Evolutionary conservation across 2,888 invertebrate genomes (phyloP), one percentile per base, ranked within the genome.

Genomic region (Galerucella nymphaeae): DNA sequence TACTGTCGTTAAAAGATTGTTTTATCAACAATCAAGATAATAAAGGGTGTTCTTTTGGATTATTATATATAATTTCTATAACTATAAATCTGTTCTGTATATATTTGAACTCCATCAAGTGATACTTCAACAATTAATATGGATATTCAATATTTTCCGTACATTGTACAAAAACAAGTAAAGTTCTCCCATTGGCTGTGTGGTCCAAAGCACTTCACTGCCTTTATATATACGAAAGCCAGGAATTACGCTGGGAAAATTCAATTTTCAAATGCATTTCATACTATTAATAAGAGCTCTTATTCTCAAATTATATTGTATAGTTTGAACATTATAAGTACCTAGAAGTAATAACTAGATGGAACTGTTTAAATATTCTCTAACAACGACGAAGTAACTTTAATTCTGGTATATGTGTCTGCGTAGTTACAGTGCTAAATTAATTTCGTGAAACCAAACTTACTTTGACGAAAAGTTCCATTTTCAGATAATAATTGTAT

Each of bases 271-370:
- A 70, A 66, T 66, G 58, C 70, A 57, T 70, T 63, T 66, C 58
- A 66, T 66, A 45, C 23, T 58, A 58, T 20, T 57, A 64, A 70
- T 70, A 57, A 70, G 70, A 64, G 70, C 70, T 64, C 70, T 70
- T 70, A 70, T 75, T 72, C 73, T 71, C 45, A 42, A 66, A 66
- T 66, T 58, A 45, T 58, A 23, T 66, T 78, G 48, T 48, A 75
- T 72, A 79, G 78, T 79, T 79, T 71, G 66, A 53, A 77, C 78
- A 78, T 77, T 79, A 75, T 74, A 78, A 80, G 77, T 78, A 78
- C 76, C 78, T 72, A 71, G 76, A 80, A 79, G 78, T 80, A 78
- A 78, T 78, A 79, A 79, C 78, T 78, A 78, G 77, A 79, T 79
- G 77, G 77, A 78, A 78, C 75, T 76, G 50, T 67, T 71, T 61